Evolutionary conservation across 1,140 invertebrate species (phyloP), one percentile per base, ranked within the genome.

Genomic region (Choristoneura fumiferana): DNA sequence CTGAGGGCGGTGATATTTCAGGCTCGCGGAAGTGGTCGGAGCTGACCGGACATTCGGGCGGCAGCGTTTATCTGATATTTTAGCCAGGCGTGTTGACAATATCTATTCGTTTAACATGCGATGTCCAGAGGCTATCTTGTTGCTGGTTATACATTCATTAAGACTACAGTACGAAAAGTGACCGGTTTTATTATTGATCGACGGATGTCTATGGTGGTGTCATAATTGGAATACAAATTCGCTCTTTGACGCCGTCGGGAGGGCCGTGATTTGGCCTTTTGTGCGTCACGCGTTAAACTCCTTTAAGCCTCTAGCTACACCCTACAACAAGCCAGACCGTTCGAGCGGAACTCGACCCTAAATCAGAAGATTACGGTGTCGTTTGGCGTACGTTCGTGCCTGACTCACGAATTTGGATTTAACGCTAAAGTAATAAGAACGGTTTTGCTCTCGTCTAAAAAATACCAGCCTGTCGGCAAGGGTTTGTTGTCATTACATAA

Each of bases 201-300:
- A 60, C 71, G 64, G 63, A 69, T 77, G 73, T 79, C 76, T 77
- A 74, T 75, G 67, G 49, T 54, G 63, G 76, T 71, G 78, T 84
- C 77, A 84, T 87, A 88, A 88, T 88, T 88, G 84, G 81, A 84
- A 84, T 88, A 86, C 83, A 86, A 88, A 86, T 88, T 86, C 75
- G 77, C 81, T 81, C 78, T 86, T 86, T 86, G 84, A 84, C 81
- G 80, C 73, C 72, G 71, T 65, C 67, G 74, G 71, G 73, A 75
- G 73, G 80, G 61, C 69, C 79, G 83, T 87, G 84, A 87, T 87
- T 87, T 87, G 76, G 81, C 73, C 83, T 81, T 87, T 87, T 87
- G 84, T 87, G 81, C 72, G 73, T 77, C 81, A 87, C 84, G 82
- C 84, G 84, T 84, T 84, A 84, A 49, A 84, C 83, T 87, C 83